phyloP scores from a whole-genome alignment of 2,113 vertebrate genomes.

The Cryptotis parvus region DNA sequence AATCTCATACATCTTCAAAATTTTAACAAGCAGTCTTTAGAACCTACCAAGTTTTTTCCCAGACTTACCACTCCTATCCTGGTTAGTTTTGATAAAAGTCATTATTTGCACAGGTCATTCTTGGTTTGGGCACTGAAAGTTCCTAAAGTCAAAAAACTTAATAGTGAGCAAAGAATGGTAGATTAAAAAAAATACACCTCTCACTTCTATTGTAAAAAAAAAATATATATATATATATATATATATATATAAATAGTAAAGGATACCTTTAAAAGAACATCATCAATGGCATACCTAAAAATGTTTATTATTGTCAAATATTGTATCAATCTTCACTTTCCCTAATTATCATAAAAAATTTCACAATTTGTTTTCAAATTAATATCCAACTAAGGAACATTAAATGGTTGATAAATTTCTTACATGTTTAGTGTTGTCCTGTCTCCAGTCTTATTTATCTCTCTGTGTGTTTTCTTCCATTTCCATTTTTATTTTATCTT shows the following conservation, averaged over 20 bases:
- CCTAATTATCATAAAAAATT: not conserved
- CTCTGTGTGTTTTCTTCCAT: too few relatives aligned
- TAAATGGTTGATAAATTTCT: not conserved
- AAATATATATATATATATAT: not conserved
- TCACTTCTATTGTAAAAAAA: not conserved
- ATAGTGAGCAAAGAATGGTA: not conserved
- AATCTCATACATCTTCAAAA: not conserved
- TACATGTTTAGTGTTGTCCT: not conserved
- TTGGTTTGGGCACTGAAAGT: not conserved
- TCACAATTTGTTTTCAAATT: not conserved
- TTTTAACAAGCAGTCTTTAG: not conserved
- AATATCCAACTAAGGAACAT: not conserved
- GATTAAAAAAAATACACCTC: not conserved
- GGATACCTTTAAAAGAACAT: not conserved
- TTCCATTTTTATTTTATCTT: too few relatives aligned
- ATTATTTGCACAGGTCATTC: not conserved
- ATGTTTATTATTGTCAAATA: not conserved
- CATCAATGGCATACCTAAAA: not conserved
- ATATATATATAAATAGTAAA: not conserved
- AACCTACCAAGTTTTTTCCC: not conserved
- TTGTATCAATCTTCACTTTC: not conserved
- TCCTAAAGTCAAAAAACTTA: not conserved
- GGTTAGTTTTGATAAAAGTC: constrained; percentile 2
- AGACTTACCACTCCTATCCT: not conserved
- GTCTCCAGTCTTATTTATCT: too few relatives aligned